Percentiles rank a stretch among this genome's conserved stretches.
These are phyloP conservation scores for Tetranychus truncatus DNA, from an alignment of 2,888 invertebrate genomes.

Conservation along the genomic window DNA sequence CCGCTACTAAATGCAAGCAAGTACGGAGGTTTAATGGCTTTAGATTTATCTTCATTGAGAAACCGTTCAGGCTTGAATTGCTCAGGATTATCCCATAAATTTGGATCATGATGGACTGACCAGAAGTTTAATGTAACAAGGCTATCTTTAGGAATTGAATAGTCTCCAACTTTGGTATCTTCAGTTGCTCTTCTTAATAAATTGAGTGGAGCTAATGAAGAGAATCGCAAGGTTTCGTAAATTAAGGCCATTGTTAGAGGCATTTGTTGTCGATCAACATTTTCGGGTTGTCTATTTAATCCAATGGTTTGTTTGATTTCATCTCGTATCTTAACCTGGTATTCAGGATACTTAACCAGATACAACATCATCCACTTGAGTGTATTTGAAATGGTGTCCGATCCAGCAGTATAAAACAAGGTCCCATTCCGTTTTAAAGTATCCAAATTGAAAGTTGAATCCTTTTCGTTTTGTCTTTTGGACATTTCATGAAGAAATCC, in stretches of 20 bases:
- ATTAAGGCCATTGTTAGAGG: neutral
- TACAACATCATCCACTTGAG: neutral
- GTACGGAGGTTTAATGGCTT: neutral
- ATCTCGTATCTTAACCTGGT: neutral
- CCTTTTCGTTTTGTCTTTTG: neutral
- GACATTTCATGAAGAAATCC: neutral
- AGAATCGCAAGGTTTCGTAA: neutral
- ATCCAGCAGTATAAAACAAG: neutral
- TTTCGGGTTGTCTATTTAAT: neutral
- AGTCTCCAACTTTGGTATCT: neutral
- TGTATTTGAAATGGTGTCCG: neutral
- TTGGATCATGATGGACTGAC: neutral
- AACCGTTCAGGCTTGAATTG: slow-evolving; percentile 15
- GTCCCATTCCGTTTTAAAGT: neutral
- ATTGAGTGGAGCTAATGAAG: neutral
- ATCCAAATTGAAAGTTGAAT: neutral
- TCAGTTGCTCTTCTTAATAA: neutral
- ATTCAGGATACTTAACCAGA: neutral
- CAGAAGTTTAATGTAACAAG: neutral
- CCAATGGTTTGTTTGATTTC: neutral
- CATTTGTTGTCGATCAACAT: neutral
- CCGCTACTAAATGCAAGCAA: slow-evolving; percentile 15
- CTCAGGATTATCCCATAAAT: slow-evolving; percentile 12
- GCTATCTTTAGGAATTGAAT: slow-evolving; percentile 7
- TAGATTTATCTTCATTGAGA: neutral